phyloP scores from a whole-genome alignment of 2,888 invertebrate species.

The Charanyca ferruginea region DNA sequence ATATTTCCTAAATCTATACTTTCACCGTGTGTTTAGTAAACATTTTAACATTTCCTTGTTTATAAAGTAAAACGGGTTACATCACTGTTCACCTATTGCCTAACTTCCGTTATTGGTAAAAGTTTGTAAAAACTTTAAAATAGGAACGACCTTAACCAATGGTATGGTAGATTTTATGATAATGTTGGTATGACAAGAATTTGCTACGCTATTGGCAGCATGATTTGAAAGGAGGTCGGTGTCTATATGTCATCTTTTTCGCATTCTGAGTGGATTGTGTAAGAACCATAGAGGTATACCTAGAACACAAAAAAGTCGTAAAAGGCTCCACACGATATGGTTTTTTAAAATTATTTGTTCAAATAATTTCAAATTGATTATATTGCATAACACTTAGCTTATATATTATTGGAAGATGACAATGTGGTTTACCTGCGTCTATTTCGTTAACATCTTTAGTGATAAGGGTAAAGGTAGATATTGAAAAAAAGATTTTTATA shows the following conservation, averaged over 20 bases:
- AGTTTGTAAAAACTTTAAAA: constrained; percentile 28
- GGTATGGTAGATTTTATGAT: constrained; percentile 28
- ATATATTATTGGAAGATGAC: too few species aligned
- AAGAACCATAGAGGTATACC: neutral
- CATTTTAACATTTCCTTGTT: constrained; percentile 41
- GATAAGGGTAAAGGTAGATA: too few species aligned
- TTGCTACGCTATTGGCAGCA: neutral
- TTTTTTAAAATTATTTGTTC: too few species aligned
- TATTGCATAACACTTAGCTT: too few species aligned
- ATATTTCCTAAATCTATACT: constrained; percentile 20
- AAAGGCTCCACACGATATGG: too few species aligned
- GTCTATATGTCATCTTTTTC: constrained; percentile 10
- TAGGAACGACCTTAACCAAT: constrained; percentile 38
- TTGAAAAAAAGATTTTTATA: too few species aligned
- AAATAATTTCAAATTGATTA: too few species aligned
- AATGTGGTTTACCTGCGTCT: too few species aligned
- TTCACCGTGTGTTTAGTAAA: constrained; percentile 43
- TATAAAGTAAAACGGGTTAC: constrained; percentile 46
- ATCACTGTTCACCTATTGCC: constrained; percentile 48
- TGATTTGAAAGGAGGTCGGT: constrained; percentile 13
- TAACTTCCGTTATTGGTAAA: constrained; percentile 56
- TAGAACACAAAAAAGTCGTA: too few species aligned
- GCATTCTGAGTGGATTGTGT: constrained; percentile 4
- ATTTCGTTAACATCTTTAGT: too few species aligned
- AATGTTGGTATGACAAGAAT: constrained; percentile 15